phyloP scores from a whole-genome alignment of 2,113 vertebrate species.

The Carassius auratus region DNA sequence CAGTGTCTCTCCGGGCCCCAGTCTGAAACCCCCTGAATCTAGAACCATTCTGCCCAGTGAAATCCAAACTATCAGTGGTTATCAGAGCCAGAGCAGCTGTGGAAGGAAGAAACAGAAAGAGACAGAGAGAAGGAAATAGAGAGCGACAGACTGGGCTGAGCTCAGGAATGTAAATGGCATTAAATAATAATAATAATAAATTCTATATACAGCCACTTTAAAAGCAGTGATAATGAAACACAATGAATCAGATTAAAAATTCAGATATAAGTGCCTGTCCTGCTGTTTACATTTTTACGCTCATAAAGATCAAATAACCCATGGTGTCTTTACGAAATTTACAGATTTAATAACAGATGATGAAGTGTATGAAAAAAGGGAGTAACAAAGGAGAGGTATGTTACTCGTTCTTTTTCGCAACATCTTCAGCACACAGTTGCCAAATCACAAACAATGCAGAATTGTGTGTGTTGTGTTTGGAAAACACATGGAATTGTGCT shows the following conservation, averaged over 20 bases:
- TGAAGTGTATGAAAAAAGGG: constrained; percentile 47
- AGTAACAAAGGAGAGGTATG: constrained; percentile 52
- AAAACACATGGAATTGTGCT: constrained; percentile 75
- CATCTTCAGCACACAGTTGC: constrained; percentile 65
- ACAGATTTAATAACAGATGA: constrained; percentile 65
- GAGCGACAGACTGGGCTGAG: neutral
- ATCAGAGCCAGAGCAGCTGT: constrained; percentile 21
- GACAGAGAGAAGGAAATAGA: neutral
- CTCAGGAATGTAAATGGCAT: constrained; percentile 20
- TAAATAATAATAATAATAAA: constrained; percentile 35
- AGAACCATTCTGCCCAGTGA: neutral
- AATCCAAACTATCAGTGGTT: constrained; percentile 10
- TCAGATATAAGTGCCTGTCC: neutral
- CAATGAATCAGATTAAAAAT: constrained; percentile 43
- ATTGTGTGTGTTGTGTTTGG: constrained; percentile 77
- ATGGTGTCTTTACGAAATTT: constrained; percentile 60
- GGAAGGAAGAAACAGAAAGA: neutral
- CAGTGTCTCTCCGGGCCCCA: neutral
- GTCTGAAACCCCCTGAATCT: constrained; percentile 10
- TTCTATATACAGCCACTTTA: constrained; percentile 21
- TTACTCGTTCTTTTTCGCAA: constrained; percentile 46
- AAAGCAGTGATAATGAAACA: constrained; percentile 30
- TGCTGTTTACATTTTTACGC: constrained; percentile 35
- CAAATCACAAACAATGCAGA: constrained; percentile 81
- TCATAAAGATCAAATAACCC: constrained; percentile 43